Conservation (phyloP, 2,797 vertebrate genomes). For the Xiphorhynchus erythropygius region DNA sequence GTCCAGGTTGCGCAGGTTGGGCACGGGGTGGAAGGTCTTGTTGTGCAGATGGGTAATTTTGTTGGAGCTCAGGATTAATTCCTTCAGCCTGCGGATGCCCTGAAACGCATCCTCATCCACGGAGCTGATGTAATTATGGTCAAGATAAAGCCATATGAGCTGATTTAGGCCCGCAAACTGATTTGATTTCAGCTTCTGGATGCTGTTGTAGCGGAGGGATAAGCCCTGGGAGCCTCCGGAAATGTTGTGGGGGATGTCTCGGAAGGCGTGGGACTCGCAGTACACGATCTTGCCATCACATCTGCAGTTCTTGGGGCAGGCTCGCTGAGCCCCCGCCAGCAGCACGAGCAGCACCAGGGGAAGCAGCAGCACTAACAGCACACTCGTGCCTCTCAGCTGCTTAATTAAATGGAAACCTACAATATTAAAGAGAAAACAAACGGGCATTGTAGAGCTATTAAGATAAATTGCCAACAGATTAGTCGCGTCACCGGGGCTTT, state of each 20-base stretch:
- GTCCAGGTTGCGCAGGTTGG: slow-evolving; percentile 94
- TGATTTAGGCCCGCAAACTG: slow-evolving; percentile 95
- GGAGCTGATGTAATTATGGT: slow-evolving; percentile 92
- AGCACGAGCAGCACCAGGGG: slow-evolving; percentile 77
- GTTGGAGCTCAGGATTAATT: slow-evolving; percentile 96
- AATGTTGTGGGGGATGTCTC: slow-evolving; percentile 92
- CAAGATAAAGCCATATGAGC: slow-evolving; percentile 97
- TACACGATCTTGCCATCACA: slow-evolving; percentile 99
- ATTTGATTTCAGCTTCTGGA: slow-evolving; percentile 88
- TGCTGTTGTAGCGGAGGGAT: slow-evolving; percentile 96
- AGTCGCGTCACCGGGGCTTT: not conserved
- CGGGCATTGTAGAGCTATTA: slow-evolving; percentile 34
- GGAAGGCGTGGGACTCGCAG: slow-evolving; percentile 95
- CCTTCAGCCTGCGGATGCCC: slow-evolving; percentile 92
- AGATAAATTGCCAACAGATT: not conserved
- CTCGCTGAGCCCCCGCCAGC: slow-evolving; percentile 85
- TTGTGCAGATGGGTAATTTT: slow-evolving; percentile 92
- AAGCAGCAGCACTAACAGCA: slow-evolving; percentile 73
- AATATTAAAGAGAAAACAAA: slow-evolving; percentile 64
- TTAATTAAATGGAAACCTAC: slow-evolving; percentile 78
- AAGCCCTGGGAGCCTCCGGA: slow-evolving; percentile 93
- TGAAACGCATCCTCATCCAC: slow-evolving; percentile 94
- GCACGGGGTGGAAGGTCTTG: slow-evolving; percentile 90
- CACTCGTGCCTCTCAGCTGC: slow-evolving; percentile 78
- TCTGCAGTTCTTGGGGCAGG: slow-evolving; percentile 92